phyloP scores from a whole-genome alignment of 2,113 vertebrate species.

The Platycercus adscitus region DNA sequence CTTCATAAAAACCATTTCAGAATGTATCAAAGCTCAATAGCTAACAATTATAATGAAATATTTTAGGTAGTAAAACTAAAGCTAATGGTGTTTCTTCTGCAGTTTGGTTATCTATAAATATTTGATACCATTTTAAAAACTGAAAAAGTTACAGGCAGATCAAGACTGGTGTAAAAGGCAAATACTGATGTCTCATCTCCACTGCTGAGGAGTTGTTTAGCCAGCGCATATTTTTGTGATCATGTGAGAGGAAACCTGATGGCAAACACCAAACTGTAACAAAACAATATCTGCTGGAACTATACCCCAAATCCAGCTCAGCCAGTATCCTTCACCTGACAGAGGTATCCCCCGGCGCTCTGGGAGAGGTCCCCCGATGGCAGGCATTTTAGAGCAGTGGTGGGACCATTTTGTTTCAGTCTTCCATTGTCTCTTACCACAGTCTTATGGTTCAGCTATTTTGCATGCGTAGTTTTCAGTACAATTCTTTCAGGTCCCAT shows the following conservation, averaged over 20 bases:
- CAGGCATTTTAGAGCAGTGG: not conserved
- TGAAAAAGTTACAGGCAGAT: not conserved
- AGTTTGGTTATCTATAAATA: not conserved
- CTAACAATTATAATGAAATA: not conserved
- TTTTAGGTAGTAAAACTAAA: not conserved
- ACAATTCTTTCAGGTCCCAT: not conserved
- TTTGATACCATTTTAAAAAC: not conserved
- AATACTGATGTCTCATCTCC: not conserved
- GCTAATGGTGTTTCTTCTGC: not conserved
- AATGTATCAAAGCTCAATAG: not conserved
- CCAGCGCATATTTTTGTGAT: not conserved
- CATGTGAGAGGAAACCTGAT: not conserved
- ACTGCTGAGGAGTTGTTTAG: not conserved
- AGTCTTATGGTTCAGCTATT: not conserved
- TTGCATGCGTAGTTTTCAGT: not conserved
- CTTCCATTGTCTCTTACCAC: not conserved
- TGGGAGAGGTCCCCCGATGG: fast-evolving
- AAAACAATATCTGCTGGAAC: not conserved
- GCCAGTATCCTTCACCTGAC: not conserved
- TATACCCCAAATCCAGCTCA: not conserved
- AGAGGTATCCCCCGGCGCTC: not conserved
- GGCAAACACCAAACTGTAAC: not conserved
- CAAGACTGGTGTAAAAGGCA: not conserved
- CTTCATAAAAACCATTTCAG: not conserved
- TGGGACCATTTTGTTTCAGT: not conserved